Base-by-base conservation (phyloP, 2,888 invertebrate species). In the Aspidapion aeneum region DNA sequence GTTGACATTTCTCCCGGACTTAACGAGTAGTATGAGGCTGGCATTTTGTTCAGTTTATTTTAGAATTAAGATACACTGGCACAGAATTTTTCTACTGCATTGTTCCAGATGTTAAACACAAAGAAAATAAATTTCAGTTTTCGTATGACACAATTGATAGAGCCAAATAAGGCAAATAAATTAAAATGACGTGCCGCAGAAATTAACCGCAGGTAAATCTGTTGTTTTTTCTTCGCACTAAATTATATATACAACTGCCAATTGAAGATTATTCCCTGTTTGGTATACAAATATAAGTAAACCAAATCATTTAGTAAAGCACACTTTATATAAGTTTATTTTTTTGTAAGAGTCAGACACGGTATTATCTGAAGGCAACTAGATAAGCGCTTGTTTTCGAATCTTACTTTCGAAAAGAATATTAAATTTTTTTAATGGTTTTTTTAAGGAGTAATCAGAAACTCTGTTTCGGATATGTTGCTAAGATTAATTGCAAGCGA, bases 1-100 rank as follows among this genome's bases (percentile, higher is more conserved):
- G 65, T 65, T 1, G 77, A 76, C 54, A 77, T 73, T 67, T 73
- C 76, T 21, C 75, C 75, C 2, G 76, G 75, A 70, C 76, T 77
- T 12, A 74, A 69, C 2, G 76, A 75, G 67, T 74, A 76, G 61
- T 72, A 75, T 18, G 75, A 75, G n/a, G 74, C 72, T 22, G 76
- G 74, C 71, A 73, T 73, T 57, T 62, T 70, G 60, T 52, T 3
- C 35, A 35, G 12, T 35, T 20, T 19, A 35, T 58, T 66, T 58
- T 3, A 58, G 17, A 55, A 63, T 58, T 61, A 63, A 63, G 1
- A 19, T 35, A 48, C n/a, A 52, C 35, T 3, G 12, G 12, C 35
- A 7, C 35, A 35, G 5, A 12, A 35, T 35, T 35, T 35, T 35
- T 35, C 35, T 3, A 35, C 12, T 35, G 12, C 3, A 35, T 7